Percentiles rank a stretch among this genome's conserved stretches.
Evolutionary conservation across 2,888 invertebrate genomes (phyloP).

Genomic region (Meandrusa payeni): DNA sequence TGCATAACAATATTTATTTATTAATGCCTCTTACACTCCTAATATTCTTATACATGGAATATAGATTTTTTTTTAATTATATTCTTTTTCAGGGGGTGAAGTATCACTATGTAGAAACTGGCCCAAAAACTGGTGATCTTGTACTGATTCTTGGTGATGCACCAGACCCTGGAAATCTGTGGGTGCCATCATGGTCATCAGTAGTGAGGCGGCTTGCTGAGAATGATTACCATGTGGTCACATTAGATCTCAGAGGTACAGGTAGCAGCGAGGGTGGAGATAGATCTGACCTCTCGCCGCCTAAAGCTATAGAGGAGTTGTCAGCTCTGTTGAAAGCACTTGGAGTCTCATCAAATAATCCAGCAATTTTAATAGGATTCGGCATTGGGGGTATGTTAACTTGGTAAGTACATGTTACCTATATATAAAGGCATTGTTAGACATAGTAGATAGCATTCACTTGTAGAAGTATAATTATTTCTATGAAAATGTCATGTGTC

Average conservation of each 20-base stretch:
- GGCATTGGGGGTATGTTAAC: conserved; percentile 73
- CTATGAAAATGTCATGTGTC: no score
- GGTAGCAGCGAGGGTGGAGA: conserved; percentile 66
- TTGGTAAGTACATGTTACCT: conserved; percentile 48
- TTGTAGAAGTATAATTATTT: no score
- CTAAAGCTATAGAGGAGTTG: conserved; percentile 61
- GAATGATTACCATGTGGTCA: conserved; percentile 57
- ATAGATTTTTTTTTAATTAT: no score
- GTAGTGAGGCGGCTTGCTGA: conserved; percentile 54
- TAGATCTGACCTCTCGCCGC: conserved; percentile 57
- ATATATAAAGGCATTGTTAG: no score
- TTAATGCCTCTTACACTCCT: no score
- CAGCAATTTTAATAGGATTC: conserved; percentile 64
- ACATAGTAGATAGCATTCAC: no score
- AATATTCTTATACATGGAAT: no score
- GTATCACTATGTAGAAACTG: conserved; percentile 73
- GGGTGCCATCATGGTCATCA: conserved; percentile 59
- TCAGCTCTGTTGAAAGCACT: conserved; percentile 53
- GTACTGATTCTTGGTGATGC: conserved; percentile 67
- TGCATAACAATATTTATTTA: background rate
- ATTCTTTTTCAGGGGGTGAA: conserved; percentile 59
- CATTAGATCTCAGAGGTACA: conserved; percentile 66
- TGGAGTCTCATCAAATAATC: conserved; percentile 53
- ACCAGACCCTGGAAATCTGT: conserved; percentile 57
- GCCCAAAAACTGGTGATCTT: conserved; percentile 54